A percentile compares a stretch with the other conserved stretches of the same genome.
Conservation (phyloP, 1,140 invertebrate genomes). For the Drosophila nigromelanica region DNA sequence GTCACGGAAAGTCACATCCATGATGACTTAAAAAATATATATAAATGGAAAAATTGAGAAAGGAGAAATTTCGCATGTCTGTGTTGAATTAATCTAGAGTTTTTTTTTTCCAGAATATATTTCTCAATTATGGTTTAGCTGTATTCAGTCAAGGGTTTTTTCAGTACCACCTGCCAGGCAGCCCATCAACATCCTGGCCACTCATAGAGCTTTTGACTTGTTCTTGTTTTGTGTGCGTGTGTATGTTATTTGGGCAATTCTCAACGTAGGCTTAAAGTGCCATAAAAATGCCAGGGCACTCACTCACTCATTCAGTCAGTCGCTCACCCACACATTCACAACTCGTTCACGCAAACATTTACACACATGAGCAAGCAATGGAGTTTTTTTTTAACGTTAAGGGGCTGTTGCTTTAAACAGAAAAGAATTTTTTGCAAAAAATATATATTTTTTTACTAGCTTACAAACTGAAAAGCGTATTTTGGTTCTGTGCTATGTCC, state of each 20-base stretch:
- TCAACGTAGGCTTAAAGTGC: constrained; percentile 74
- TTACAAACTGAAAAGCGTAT: too few relatives aligned
- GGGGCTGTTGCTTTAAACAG: constrained; percentile 40
- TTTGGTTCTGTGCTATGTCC: too few relatives aligned
- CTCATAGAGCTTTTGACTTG: constrained; percentile 46
- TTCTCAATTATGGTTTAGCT: too few relatives aligned
- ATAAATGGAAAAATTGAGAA: too few relatives aligned
- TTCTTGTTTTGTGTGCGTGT: constrained; percentile 11
- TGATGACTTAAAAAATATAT: too few relatives aligned
- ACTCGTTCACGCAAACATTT: constrained; percentile 42
- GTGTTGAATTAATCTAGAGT: too few relatives aligned
- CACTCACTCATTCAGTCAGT: constrained; percentile 23
- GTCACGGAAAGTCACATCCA: too few relatives aligned
- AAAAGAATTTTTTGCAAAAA: constrained; percentile 29
- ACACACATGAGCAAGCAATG: constrained; percentile 70
- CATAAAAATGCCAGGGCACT: constrained; percentile 71
- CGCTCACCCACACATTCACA: constrained; percentile 16
- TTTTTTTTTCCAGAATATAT: too few relatives aligned
- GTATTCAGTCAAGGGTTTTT: neutral
- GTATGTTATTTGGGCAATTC: constrained; percentile 50
- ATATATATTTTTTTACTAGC: neutral
- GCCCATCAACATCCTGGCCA: constrained; percentile 16
- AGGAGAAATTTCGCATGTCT: too few relatives aligned
- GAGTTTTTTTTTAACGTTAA: constrained; percentile 31
- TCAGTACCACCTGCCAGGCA: neutral